Conservation (phyloP, 2,797 vertebrate genomes). For the Coracias cyanogaster region DNA sequence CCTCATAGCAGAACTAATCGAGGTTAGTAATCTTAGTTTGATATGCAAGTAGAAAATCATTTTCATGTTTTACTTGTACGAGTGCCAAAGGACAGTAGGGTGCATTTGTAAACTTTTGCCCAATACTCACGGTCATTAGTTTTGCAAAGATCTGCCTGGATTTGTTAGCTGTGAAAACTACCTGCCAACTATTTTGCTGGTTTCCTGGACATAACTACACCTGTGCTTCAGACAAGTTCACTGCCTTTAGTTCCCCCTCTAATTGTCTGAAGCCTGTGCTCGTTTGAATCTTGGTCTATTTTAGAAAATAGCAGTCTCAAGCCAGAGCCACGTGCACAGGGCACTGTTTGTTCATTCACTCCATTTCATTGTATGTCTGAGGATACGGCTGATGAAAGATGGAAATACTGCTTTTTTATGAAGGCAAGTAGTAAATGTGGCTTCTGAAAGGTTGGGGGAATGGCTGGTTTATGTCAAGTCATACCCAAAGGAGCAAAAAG, state of each 20-base stretch:
- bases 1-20: neutral
- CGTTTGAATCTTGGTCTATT: neutral
- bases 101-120: constrained; percentile 56
- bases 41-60: constrained; percentile 54
- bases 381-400: neutral
- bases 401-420: constrained; percentile 23
- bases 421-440: neutral
- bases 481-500: neutral
- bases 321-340: neutral
- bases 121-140: constrained; percentile 15
- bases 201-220: constrained; percentile 56
- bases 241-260: neutral
- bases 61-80: constrained; percentile 50
- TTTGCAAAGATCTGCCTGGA: constrained; percentile 53
- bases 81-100: constrained; percentile 62
- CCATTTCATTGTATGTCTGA: neutral
- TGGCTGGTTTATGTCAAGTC: neutral
- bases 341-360: constrained; percentile 4
- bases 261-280: neutral
- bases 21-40: constrained; percentile 30
- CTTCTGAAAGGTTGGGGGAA: constrained; percentile 1
- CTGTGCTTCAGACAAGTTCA: constrained; percentile 57
- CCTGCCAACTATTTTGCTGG: constrained; percentile 47
- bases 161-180: constrained; percentile 63
- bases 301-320: neutral